A percentile compares a stretch with the other conserved stretches of the same genome.
Evolutionary conservation across 2,888 invertebrate species (phyloP).

Genomic region (Petrolisthes manimaculis): DNA sequence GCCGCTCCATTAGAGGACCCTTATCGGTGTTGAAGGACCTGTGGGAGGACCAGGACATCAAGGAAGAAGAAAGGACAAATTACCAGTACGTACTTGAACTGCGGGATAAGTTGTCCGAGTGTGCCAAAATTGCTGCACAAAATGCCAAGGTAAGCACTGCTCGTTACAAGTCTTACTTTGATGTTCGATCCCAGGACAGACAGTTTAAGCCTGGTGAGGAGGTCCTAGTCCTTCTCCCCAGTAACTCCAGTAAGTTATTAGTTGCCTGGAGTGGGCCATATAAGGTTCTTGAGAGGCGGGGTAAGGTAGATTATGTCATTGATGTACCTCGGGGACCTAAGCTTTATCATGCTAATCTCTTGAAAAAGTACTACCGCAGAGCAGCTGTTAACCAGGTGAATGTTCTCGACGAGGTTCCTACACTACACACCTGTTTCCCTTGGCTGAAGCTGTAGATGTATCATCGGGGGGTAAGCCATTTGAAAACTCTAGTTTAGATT

Average conservation of each 20-base stretch:
- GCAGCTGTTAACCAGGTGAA: neutral
- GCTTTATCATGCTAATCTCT: conserved; percentile 25
- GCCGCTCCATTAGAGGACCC: conserved; percentile 13
- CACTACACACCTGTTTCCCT: neutral
- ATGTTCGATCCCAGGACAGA: conserved; percentile 8
- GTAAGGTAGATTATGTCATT: conserved; percentile 25
- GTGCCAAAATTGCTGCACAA: neutral
- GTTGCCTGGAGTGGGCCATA: conserved; percentile 28
- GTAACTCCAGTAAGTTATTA: conserved; percentile 1
- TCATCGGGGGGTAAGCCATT: neutral
- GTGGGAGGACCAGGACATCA: neutral
- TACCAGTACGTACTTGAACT: conserved; percentile 30
- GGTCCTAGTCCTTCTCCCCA: conserved; percentile 21
- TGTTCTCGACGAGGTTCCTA: conserved; percentile 1
- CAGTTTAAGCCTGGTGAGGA: neutral
- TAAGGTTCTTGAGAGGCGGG: neutral
- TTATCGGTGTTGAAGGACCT: conserved; percentile 19
- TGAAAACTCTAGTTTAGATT: neutral
- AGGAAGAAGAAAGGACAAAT: neutral
- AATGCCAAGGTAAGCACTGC: neutral
- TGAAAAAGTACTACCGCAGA: conserved; percentile 9
- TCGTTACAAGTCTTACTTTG: conserved; percentile 33
- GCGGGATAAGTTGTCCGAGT: neutral
- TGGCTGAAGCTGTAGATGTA: neutral
- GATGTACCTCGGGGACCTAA: neutral